Base-by-base conservation (phyloP, 2,113 vertebrate species). In the Laterallus jamaicensis region DNA sequence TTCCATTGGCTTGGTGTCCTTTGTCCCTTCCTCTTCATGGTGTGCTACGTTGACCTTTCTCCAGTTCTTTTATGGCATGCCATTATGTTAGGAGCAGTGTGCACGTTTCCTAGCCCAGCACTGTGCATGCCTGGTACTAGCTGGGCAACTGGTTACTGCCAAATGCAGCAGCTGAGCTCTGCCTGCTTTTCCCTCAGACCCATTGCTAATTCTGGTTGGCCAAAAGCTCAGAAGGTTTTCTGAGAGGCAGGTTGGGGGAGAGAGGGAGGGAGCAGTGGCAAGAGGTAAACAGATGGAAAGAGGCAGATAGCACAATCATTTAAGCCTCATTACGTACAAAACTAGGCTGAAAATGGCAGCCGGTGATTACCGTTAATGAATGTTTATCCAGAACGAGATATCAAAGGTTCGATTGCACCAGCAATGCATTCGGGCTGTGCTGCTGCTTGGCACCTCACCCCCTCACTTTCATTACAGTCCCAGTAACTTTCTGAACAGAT, bases 211-310 rank as follows among this genome's bases (percentile, higher is more conserved):
- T 55, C 63, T 60, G 59, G 49, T 88, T 86, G 80, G 80, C 91
- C 86, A 83, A 39, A 64, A 90, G 60, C 83, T 90, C 91, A 35
- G 50, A 60, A 95, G 83, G 64, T 90, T 94, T 86, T 63, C 86
- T 39, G 50, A 18, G 50, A 77, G 64, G 54, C 32, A 85, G 60
- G 9, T 0, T 74, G 44, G 17, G 29, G 14, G 18, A 82, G 58
- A 82, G 58, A 76, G 32, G 32, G 58, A 94, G 40, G 25, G 71
- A 86, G 71, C 29, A 6, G 71, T 49, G 49, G 49, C 32, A 93
- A 81, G 88, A 81, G 42, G 64, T 86, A 86, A 93, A 70, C 68
- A 90, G 73, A 59, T 83, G 86, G 79, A 81, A 86, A 86, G 50
- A 88, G 59, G 28, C 63, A 74, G 85, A 66, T 76, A 90, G 70